phyloP scores from a whole-genome alignment of 2,113 vertebrate species.

The Pelvicachromis taeniatus region DNA sequence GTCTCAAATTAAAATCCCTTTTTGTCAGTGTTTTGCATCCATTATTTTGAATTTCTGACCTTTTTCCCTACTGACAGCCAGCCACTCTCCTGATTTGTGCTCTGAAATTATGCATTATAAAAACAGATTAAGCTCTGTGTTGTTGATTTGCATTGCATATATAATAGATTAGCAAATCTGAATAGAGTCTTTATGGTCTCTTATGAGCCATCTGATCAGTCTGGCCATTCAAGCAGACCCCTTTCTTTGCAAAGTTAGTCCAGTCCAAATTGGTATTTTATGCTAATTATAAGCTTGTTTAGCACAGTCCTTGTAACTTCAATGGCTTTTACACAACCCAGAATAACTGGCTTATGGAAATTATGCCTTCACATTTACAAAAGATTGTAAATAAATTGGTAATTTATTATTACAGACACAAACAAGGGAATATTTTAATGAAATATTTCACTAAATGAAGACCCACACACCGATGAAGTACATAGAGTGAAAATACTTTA shows the following conservation, averaged over 20 bases:
- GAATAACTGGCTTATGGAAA: slow-evolving; percentile 48
- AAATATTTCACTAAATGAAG: not conserved
- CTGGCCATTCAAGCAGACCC: slow-evolving; percentile 29
- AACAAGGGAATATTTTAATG: not conserved
- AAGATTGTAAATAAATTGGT: slow-evolving; percentile 15
- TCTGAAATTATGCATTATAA: slow-evolving; percentile 41
- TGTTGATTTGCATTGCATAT: slow-evolving; percentile 62
- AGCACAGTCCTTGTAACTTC: slow-evolving; percentile 40
- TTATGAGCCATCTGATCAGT: slow-evolving; percentile 33
- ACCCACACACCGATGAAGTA: not conserved
- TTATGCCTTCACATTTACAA: slow-evolving; percentile 1
- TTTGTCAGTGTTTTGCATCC: slow-evolving; percentile 60
- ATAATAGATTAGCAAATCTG: slow-evolving; percentile 42
- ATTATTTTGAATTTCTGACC: slow-evolving; percentile 50
- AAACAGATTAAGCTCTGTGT: slow-evolving; percentile 56
- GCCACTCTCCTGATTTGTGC: slow-evolving; percentile 32
- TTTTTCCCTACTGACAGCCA: slow-evolving; percentile 35
- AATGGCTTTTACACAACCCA: slow-evolving; percentile 48
- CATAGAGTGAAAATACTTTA: not conserved
- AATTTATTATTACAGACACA: slow-evolving; percentile 1
- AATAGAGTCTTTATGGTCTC: slow-evolving; percentile 36
- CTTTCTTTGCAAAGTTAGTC: slow-evolving; percentile 39
- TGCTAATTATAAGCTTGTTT: slow-evolving; percentile 45
- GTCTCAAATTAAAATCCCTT: slow-evolving; percentile 62
- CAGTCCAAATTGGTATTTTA: slow-evolving; percentile 56